Evolutionary conservation across 2,113 vertebrate genomes (phyloP), one percentile per base, ranked within the genome.

Genomic region (Piliocolobus tephrosceles): DNA sequence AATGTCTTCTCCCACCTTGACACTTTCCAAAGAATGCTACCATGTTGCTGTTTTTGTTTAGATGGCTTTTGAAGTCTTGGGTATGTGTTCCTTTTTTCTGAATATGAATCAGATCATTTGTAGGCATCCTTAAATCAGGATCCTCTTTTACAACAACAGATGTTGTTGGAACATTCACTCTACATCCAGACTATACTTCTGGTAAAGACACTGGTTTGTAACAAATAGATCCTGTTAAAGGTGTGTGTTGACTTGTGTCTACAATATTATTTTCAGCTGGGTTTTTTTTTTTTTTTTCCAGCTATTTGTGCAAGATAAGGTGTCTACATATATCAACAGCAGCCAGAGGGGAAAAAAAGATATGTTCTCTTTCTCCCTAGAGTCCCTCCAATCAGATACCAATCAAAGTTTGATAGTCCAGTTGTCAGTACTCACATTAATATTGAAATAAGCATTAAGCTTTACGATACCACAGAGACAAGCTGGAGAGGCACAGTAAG

Each of bases 401-500:
- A 96, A 11, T 98, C 97, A 97, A 93, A 92, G 45, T 5, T n/a
- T 87, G 79, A 40, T 95, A 97, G 55, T 57, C 73, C 72, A 88
- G 5, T 81, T 96, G 55, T 76, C 76, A 0, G 0, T 94, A 76
- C 10, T 83, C 85, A 47, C 35, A 66, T 92, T 96, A 97, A 94
- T 98, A 97, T 5, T 97, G 89, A 97, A 98, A 95, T 90, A 97
- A 97, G 40, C 9, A 87, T 95, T 96, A 96, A 92, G 47, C 55
- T 95, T 96, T 83, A 70, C 30, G 93, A 96, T 98, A 98, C 55
- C 98, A 97, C 97, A 91, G 98, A 97, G 55, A 96, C 52, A 96
- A 81, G 23, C 38, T 98, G 96, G 45, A 98, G 32, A 98, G 22
- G 25, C 81, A 52, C 70, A 91, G 64, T 3, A 88, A 91, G 50